Conservation (phyloP, 2,888 invertebrate genomes). For the Synergus japonicus region DNA sequence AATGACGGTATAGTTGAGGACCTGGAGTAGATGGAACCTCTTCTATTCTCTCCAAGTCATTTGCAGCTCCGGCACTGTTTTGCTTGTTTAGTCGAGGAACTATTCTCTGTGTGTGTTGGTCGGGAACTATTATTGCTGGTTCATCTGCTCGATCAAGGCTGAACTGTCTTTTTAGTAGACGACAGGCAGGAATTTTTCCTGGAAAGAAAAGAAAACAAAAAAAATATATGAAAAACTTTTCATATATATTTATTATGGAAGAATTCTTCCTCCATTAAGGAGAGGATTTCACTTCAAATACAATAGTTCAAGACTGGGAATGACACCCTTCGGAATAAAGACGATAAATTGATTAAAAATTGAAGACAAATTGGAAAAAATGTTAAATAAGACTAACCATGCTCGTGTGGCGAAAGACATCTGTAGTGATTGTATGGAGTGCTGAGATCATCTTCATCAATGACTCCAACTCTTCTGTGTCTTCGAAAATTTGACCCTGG, state of each 20-base stretch:
- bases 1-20: conserved; percentile 69
- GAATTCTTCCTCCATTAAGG: not conserved
- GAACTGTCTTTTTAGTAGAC: conserved; percentile 83
- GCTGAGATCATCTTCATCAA: conserved; percentile 83
- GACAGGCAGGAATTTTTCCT: conserved; percentile 65
- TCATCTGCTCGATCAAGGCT: conserved; percentile 85
- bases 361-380: not conserved
- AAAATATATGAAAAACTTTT: not conserved
- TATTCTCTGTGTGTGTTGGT: conserved; percentile 53
- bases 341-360: no score
- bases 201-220: conserved; percentile 38
- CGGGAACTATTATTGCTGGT: conserved; percentile 54
- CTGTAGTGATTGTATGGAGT: conserved; percentile 88
- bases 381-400: conserved; percentile 64
- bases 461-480: conserved; percentile 72
- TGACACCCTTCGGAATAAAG: no score
- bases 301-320: no score
- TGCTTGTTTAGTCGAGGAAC: conserved; percentile 80
- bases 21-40: conserved; percentile 80
- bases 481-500: conserved; percentile 66
- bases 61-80: conserved; percentile 84
- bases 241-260: not conserved
- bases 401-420: conserved; percentile 83
- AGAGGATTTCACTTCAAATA: not conserved
- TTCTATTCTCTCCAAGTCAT: conserved; percentile 85